Evolutionary conservation across 2,888 invertebrate species (phyloP).

Genomic region (Xanthia icteritia): DNA sequence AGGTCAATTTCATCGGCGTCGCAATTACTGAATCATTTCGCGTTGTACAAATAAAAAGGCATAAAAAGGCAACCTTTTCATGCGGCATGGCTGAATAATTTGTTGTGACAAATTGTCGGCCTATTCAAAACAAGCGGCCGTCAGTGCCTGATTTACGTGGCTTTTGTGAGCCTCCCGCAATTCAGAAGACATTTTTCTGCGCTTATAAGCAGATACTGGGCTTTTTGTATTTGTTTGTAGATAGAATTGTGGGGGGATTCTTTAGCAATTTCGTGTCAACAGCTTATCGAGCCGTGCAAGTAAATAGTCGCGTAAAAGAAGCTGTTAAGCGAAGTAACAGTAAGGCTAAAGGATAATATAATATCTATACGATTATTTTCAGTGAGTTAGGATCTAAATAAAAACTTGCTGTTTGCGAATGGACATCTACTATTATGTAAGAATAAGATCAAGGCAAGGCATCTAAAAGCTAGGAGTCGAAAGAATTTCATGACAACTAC

Average conservation of each 20-base stretch:
- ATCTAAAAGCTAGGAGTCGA: not conserved
- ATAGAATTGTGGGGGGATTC: slow-evolving; percentile 14
- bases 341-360: not conserved
- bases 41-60: slow-evolving; percentile 64
- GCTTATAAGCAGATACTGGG: slow-evolving; percentile 60
- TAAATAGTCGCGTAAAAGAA: not conserved
- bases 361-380: not conserved
- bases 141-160: slow-evolving; percentile 75
- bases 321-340: not conserved
- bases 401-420: not conserved
- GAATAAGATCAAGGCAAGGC: too few species aligned
- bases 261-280: slow-evolving; percentile 15
- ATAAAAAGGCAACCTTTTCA: slow-evolving; percentile 78
- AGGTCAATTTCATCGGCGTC: slow-evolving; percentile 70
- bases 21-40: slow-evolving; percentile 72
- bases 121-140: slow-evolving; percentile 81
- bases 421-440: not conserved
- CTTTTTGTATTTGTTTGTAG: slow-evolving; percentile 51
- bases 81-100: slow-evolving; percentile 82
- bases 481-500: not conserved
- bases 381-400: not conserved
- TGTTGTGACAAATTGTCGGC: slow-evolving; percentile 83
- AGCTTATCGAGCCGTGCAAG: slow-evolving; percentile 7
- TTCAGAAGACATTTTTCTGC: slow-evolving; percentile 68
- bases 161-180: slow-evolving; percentile 66